Base-by-base conservation (phyloP, 2,888 invertebrate species). In the Pteria penguin region DNA sequence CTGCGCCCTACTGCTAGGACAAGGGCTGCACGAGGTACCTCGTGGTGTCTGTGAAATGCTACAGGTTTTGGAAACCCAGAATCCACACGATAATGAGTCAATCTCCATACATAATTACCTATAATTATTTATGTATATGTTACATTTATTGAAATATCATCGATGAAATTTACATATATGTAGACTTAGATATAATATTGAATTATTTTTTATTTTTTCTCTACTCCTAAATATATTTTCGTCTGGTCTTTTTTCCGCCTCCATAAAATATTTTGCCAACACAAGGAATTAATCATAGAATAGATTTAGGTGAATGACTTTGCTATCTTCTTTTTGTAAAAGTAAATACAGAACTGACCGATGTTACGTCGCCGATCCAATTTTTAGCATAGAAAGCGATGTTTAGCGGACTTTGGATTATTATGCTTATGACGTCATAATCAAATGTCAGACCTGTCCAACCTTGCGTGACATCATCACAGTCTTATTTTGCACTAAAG, bases 51-150 rank as follows among this genome's bases (percentile, higher is more conserved):
- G 67, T 79, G 78, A 11, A 66, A 67, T 4, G 71, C 54, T 36
- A 83, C 72, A 24, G 65, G 76, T 55, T 76, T 81, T 5, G 82
- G 82, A 57, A 76, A 82, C 0, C 80, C 84, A n/a, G 33, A 27
- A 55, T 79, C 79, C 18, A 82, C 66, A 1, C 75, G 55, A 57
- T 81, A 75, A 61, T 79, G 78, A 11, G 76, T 79, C 54, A 79
- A 79, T 32, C 81, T 75, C 84, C 84, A 84, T 31, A 84, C 63
- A 3, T 79, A 72, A 26, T 77, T 75, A 27, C 79, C 84, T 84
- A 72, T 29, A 78, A 69, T 5, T 33, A 22, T 26, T 57, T 32
- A 27, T 27, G 22, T 55, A 57, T 8, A 63, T n/a, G 8, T 29
- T 24, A 14, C 11, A 18, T 45, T 45, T 14, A 45, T 45, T 45